These are phyloP conservation scores for Leptatherina wallacei DNA, from an alignment of 2,797 vertebrate genomes.

Conservation along the genomic window DNA sequence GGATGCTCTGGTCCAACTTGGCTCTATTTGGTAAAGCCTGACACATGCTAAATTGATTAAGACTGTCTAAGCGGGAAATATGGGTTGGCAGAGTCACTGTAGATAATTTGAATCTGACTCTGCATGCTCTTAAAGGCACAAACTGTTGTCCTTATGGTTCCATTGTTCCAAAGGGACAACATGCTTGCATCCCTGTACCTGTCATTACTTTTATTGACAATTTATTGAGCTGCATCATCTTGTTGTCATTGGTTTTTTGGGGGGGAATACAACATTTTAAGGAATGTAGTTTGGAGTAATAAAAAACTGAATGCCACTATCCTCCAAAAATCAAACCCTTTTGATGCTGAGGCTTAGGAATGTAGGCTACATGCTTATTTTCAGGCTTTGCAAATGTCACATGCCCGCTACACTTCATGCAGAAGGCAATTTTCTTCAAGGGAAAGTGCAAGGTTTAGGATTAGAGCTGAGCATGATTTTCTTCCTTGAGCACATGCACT, in stretches of 20 bases:
- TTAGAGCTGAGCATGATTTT: slow-evolving; percentile 54
- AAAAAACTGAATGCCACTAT: slow-evolving; percentile 27
- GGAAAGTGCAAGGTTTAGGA: slow-evolving; percentile 60
- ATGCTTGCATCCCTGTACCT: slow-evolving; percentile 2
- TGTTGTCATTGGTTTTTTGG: slow-evolving; percentile 4
- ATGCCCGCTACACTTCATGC: slow-evolving; percentile 56
- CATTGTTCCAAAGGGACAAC: background rate
- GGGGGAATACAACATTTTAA: slow-evolving; percentile 31
- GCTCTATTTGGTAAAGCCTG: slow-evolving; percentile 59
- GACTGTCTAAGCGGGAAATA: slow-evolving; percentile 64
- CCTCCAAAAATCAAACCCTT: slow-evolving; percentile 29
- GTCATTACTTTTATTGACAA: slow-evolving; percentile 7
- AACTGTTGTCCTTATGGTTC: slow-evolving; percentile 30
- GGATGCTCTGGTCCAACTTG: slow-evolving; percentile 48
- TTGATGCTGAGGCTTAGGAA: slow-evolving; percentile 66
- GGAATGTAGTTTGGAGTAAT: slow-evolving; percentile 20
- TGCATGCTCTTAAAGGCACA: slow-evolving; percentile 44
- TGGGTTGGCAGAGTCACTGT: slow-evolving; percentile 53
- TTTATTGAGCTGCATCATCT: slow-evolving; percentile 10
- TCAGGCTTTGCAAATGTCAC: slow-evolving; percentile 59
- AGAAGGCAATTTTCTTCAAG: slow-evolving; percentile 58
- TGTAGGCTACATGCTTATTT: slow-evolving; percentile 75
- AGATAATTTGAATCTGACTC: slow-evolving; percentile 56
- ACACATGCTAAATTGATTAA: slow-evolving; percentile 77
- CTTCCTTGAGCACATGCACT: slow-evolving; percentile 13